A percentile compares a stretch with the other conserved stretches of the same genome.
phyloP scores from a whole-genome alignment of 2,113 vertebrate genomes.

The Ictidomys tridecemlineatus region DNA sequence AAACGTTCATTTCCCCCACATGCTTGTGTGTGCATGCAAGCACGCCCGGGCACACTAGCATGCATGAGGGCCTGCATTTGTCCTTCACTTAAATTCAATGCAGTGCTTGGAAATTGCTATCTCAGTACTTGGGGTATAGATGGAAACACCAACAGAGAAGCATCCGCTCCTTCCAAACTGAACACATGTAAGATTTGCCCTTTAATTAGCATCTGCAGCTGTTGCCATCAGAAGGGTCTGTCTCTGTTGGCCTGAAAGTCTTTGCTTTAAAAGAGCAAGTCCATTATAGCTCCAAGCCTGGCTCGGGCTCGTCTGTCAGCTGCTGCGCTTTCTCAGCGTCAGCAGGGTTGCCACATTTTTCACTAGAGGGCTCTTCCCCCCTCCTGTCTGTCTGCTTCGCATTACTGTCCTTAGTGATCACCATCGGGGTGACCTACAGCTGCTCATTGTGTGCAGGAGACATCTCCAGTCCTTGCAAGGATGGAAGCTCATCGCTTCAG shows the following conservation, averaged over 20 bases:
- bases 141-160: constrained; percentile 40
- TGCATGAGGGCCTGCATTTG: too few relatives aligned
- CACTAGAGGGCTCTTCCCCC: neutral
- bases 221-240: constrained; percentile 70
- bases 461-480: neutral
- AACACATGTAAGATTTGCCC: constrained; percentile 73
- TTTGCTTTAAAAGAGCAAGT: constrained; percentile 76
- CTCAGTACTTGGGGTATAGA: neutral
- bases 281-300: constrained; percentile 55
- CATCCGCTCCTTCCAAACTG: neutral
- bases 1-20: neutral
- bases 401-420: neutral
- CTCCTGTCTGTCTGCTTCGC: neutral
- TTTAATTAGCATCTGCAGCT: constrained; percentile 81
- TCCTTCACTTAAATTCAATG: constrained; percentile 22
- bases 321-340: constrained; percentile 62
- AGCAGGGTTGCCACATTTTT: constrained; percentile 5
- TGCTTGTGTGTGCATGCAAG: neutral
- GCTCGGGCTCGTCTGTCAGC: constrained; percentile 64
- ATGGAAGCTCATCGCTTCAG: neutral
- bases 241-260: constrained; percentile 66
- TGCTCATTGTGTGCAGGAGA: neutral
- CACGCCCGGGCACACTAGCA: neutral
- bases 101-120: constrained; percentile 53
- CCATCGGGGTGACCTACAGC: constrained; percentile 9